Evolutionary conservation across 2,113 vertebrate species (phyloP), one percentile per base, ranked within the genome.

Genomic region (Protobothrops flavoviridis): DNA sequence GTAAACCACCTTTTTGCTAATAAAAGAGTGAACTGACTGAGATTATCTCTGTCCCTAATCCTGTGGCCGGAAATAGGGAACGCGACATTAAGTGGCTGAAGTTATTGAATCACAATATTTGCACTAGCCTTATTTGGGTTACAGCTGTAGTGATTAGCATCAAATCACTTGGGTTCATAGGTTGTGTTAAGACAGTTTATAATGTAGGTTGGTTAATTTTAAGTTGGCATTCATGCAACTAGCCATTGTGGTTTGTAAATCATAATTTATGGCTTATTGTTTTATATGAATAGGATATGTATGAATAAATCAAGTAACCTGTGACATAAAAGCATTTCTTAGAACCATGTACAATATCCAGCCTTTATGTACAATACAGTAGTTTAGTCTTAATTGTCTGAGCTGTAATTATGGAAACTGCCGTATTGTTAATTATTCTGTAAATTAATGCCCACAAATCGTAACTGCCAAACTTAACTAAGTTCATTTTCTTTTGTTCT

Each of bases 351-450:
- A 43, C 26, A 33, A n/a, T 85, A 39, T 86, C 61, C n/a, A 64
- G 45, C 50, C 39, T 89, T 90, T 64, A 56, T 56, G 57, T 88
- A n/a, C 74, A 86, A 43, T 57, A 24, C 33, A 86, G 33, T 57
- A 43, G 69, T 52, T 56, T 64, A 92, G 45, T 29, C 11, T 55
- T 90, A 64, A 92, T 94, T 85, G 69, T 85, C 17, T 89, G 45
- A 55, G 33, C 48, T 90, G 45, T 90, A 39, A 92, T 92, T 86
- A 69, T 92, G 26, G 20, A 69, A 90, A 56, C 50, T 48, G 33
- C 12, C 1, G 7, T 92, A 92, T 86, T 89, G 33, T 94, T 94
- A 86, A 87, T 90, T 92, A 92, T 92, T 93, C 33, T 94, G 91
- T 56, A 86, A 92, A 87, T 69, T 61, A 29, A 87, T 86, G 39